Conservation (phyloP, 2,888 invertebrate genomes). For the Lepas anatifera region DNA sequence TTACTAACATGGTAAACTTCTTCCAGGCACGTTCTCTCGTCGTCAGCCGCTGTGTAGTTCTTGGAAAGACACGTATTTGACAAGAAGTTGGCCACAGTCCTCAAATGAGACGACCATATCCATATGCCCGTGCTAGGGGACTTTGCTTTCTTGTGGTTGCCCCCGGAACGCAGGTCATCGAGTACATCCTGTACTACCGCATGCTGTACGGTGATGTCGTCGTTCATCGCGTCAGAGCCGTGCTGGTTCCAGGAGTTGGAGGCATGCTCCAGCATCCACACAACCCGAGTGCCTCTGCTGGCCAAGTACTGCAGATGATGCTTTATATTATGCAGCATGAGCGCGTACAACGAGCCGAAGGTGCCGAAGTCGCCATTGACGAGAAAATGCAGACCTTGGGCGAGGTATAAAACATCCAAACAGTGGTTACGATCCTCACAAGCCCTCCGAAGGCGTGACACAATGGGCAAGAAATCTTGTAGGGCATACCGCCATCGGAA, state of each 20-base stretch:
- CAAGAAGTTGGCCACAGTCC: background rate
- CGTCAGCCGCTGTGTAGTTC: background rate
- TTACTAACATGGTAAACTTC: background rate
- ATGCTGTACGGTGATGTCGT: background rate
- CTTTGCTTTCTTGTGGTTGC: too few relatives aligned
- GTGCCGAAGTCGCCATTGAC: background rate
- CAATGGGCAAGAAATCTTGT: background rate
- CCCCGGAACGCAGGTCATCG: too few relatives aligned
- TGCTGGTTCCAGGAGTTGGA: background rate
- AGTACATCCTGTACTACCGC: background rate
- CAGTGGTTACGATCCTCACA: background rate
- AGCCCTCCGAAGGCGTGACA: background rate
- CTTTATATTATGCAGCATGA: background rate
- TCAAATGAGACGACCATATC: background rate
- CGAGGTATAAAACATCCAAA: background rate
- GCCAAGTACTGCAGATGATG: background rate
- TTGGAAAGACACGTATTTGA: background rate
- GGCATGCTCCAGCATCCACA: background rate
- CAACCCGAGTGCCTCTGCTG: background rate
- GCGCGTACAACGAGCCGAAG: background rate
- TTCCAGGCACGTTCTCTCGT: background rate
- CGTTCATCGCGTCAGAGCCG: background rate
- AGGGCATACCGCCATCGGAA: background rate
- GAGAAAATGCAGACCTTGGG: background rate
- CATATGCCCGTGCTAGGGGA: background rate